A percentile compares a stretch with the other conserved stretches of the same genome.
Conservation (phyloP, 92 coral and sea anemone species). For the Bergia puertoricense region DNA sequence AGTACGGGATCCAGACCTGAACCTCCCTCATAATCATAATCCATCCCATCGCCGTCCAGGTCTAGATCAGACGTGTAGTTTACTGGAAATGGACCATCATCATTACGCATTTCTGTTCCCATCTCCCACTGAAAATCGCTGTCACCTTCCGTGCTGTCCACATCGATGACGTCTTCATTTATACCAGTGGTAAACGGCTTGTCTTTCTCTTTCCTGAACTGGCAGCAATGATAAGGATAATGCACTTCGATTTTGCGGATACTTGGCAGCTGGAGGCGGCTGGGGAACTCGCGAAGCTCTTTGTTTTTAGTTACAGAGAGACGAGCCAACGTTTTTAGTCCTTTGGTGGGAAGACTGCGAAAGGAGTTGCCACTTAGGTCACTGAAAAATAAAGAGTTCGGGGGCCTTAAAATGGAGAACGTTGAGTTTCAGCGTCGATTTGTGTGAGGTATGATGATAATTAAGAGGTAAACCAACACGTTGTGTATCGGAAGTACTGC, state of each 20-base stretch:
- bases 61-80: conserved; percentile 16
- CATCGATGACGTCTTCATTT: not conserved
- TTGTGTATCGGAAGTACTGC: too few relatives aligned
- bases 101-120: conserved; percentile 1
- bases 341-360: conserved; percentile 71
- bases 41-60: conserved; percentile 48
- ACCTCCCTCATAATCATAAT: not conserved
- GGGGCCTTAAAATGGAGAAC: not conserved
- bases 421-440: not conserved
- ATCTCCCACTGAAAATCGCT: conserved; percentile 11
- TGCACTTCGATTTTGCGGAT: conserved; percentile 58
- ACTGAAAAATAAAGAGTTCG: conserved; percentile 41
- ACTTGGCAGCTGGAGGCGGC: conserved; percentile 55
- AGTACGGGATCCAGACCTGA: conserved; percentile 27
- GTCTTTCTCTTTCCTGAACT: conserved; percentile 57
- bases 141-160: not conserved
- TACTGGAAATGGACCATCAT: not conserved
- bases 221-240: conserved; percentile 95
- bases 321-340: conserved; percentile 55
- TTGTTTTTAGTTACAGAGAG: conserved; percentile 69
- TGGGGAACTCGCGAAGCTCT: conserved; percentile 67
- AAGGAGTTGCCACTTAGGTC: conserved; percentile 74
- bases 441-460: not conserved
- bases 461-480: too few relatives aligned
- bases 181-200: not conserved